Evolutionary conservation across 2,888 invertebrate species (phyloP), one percentile per base, ranked within the genome.

Genomic region (Lordiphosa andalusiaca): DNA sequence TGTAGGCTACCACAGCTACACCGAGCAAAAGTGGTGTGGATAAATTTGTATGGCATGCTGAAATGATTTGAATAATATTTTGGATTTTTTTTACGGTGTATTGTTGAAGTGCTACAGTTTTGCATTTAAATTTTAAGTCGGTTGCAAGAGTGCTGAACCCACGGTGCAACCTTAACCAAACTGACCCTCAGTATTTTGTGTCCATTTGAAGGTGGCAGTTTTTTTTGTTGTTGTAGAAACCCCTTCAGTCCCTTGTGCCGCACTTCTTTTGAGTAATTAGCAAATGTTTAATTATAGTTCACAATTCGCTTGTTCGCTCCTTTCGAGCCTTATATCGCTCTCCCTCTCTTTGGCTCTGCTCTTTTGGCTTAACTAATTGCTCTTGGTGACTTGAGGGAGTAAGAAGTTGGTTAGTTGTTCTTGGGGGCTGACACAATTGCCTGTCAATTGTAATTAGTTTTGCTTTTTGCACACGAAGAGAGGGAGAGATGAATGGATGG

Each of bases 381-480:
- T 46, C 56, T 53, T 59, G 68, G 55, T 51, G 53, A 57, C 55
- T 62, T 40, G 60, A 58, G 60, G 51, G 41, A 67, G 42, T 50
- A 50, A 44, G 67, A 51, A 51, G 55, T 67, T 54, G 42, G 30
- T 44, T 48, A 44, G 48, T 35, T 30, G 30, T 30, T 30, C 41
- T 48, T 38, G 38, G 30, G 30, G 51, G 39, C 78, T 66, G 67
- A 70, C 78, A 69, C 70, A 73, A 71, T 78, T 75, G 76, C 76
- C 73, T 86, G 88, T 76, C 77, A 80, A 75, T 85, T 86, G 86
- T 71, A 83, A 74, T 85, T 83, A 83, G 86, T 86, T 86, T 70
- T 78, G 81, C 86, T 77, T 69, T 81, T 82, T 84, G 78, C 64
- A 46, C 84, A 84, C 57, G 58, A 30, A 30, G 9, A 30, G 56